Conservation (phyloP, 2,113 vertebrate genomes). For the Amblyopsis rosae region DNA sequence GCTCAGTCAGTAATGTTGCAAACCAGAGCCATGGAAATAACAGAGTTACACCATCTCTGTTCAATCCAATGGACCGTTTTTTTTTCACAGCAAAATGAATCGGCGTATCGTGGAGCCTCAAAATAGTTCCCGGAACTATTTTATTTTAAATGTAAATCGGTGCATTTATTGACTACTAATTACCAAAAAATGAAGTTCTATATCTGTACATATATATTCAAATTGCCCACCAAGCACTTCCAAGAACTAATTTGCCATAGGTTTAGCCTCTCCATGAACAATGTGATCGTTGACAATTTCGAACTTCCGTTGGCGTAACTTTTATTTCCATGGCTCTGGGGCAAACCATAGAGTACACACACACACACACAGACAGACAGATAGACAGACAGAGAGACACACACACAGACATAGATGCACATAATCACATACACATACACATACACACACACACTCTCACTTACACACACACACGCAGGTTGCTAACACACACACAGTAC, state of each 20-base stretch:
- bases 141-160: no score
- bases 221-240: neutral
- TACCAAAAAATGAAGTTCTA: neutral
- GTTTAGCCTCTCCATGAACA: no score
- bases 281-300: no score
- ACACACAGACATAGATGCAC: neutral
- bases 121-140: no score
- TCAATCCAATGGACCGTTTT: no score
- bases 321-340: no score
- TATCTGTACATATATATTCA: constrained; percentile 1
- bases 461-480: no score
- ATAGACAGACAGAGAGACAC: constrained; percentile 38
- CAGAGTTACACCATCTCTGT: no score
- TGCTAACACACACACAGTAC: neutral
- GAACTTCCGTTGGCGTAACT: no score
- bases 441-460: no score
- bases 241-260: neutral
- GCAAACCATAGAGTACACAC: neutral
- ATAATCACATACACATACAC: neutral
- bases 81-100: no score
- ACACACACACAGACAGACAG: constrained; percentile 7
- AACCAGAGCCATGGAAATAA: neutral
- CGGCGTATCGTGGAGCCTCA: no score
- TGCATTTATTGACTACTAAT: neutral
- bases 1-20: neutral